Evolutionary conservation across 1,140 invertebrate species (phyloP).

Genomic region (Drosophila parvula): DNA sequence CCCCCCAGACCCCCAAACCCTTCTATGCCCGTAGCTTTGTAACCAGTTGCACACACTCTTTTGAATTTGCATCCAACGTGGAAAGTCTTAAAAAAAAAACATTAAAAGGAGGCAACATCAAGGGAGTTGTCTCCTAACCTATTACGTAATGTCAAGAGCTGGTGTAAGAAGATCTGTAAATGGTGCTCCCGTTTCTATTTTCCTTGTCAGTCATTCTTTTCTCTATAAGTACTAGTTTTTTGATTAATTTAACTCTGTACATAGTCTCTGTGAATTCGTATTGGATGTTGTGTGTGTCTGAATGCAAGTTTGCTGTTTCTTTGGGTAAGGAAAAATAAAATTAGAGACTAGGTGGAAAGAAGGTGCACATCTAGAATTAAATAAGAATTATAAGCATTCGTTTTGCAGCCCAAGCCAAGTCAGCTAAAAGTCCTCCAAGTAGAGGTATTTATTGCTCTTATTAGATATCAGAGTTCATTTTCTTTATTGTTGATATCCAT

Average conservation of each 20-base stretch:
- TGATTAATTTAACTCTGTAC: constrained; percentile 46
- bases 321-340: not conserved
- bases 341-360: not conserved
- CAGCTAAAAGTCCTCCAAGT: too few species aligned
- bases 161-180: constrained; percentile 38
- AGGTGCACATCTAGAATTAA: too few species aligned
- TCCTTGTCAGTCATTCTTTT: constrained; percentile 22
- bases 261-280: constrained; percentile 33
- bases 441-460: too few species aligned
- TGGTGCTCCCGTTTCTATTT: constrained; percentile 23
- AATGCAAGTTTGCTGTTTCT: constrained; percentile 5
- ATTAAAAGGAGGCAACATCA: constrained; percentile 19
- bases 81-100: constrained; percentile 25
- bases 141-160: constrained; percentile 37
- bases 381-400: too few species aligned
- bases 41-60: constrained; percentile 54
- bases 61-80: constrained; percentile 23
- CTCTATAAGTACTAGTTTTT: constrained; percentile 17
- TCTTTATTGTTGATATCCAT: constrained; percentile 11
- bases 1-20: constrained; percentile 9
- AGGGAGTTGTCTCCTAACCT: constrained; percentile 38
- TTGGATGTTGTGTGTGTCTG: constrained; percentile 30
- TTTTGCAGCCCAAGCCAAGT: too few species aligned
- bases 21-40: constrained; percentile 43
- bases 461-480: not conserved